Evolutionary conservation across 2,797 vertebrate genomes (phyloP), one percentile per base, ranked within the genome.

Genomic region (Acipenser transmontanus): DNA sequence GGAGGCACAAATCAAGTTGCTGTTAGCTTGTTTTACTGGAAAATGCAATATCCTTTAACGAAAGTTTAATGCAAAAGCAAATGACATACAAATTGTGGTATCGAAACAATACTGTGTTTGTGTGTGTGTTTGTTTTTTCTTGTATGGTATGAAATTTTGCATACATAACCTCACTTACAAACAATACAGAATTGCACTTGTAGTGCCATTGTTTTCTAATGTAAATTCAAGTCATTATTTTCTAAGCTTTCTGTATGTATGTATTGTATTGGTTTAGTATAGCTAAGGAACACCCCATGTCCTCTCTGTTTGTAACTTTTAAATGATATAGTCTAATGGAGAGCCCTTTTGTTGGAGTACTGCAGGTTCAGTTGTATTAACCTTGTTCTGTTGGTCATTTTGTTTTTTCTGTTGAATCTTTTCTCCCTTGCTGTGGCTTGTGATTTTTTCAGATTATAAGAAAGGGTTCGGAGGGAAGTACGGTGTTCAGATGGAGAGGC

Each of bases 401-500:
- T 64, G 70, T 62, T 73, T 72, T 70, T 66, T 51, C 13, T 69
- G 66, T 67, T 3, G 64, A 61, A 67, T 67, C 20, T 67, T 34
- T 48, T 71, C 65, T 54, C 71, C 20, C 5, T n/a, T 61, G 12
- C 66, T 74, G 47, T 81, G 17, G 64, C 74, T 65, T 76, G 76
- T 83, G 84, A 78, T 82, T 91, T 72, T 84, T 91, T 73, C 92
- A 95, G 93, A 95, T 87, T 94, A 95, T 93, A 92, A 95, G 81
- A 88, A 90, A 78, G 95, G 94, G 87, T 96, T 95, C 84, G 93
- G 95, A 89, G 95, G 94, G 87, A 91, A 82, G 82, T 95, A 93
- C 83, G 93, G 93, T 88, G 89, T 95, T 79, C 89, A 94, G 84
- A 83, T 79, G 78, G 92, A 93, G 84, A 93, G 84, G 85, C 92